These are phyloP conservation scores for Delichon dasypus DNA, from an alignment of 2,797 vertebrate genomes.

Conservation along the genomic window DNA sequence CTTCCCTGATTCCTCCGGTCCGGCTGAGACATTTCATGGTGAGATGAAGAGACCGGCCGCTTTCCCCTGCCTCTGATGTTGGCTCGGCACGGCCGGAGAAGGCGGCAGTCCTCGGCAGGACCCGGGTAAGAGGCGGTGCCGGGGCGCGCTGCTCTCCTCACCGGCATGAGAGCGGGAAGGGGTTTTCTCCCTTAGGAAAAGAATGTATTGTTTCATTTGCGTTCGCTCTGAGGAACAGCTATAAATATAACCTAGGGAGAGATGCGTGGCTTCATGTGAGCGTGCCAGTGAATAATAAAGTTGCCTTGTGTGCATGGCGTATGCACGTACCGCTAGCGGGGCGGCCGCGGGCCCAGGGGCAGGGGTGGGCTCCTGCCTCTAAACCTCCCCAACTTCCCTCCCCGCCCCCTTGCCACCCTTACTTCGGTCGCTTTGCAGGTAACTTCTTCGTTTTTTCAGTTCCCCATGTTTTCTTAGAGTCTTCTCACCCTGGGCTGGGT, in stretches of 20 bases:
- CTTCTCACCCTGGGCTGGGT: background rate
- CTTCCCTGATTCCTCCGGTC: background rate
- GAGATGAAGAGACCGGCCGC: slow-evolving; percentile 30
- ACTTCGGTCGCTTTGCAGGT: background rate
- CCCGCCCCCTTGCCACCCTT: background rate
- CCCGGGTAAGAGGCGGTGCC: slow-evolving; percentile 60
- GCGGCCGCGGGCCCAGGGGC: background rate
- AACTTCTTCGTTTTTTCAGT: background rate
- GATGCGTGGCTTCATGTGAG: slow-evolving; percentile 50
- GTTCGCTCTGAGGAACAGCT: slow-evolving; percentile 26
- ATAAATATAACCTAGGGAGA: slow-evolving; percentile 60
- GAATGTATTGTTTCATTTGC: slow-evolving; percentile 33
- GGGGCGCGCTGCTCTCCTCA: background rate
- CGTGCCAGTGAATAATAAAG: slow-evolving; percentile 48
- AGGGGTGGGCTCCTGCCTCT: background rate
- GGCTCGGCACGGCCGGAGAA: slow-evolving; percentile 43
- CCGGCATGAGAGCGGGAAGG: background rate
- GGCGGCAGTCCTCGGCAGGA: slow-evolving; percentile 54
- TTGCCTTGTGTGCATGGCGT: slow-evolving; percentile 3
- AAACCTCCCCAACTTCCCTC: background rate
- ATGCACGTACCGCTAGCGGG: background rate
- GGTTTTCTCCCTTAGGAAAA: background rate
- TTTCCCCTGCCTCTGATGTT: slow-evolving; percentile 37
- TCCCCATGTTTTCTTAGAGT: background rate
- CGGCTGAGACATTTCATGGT: slow-evolving; percentile 1